phyloP scores from a whole-genome alignment of 2,797 vertebrate genomes.

The Pantherophis vulpinus region DNA sequence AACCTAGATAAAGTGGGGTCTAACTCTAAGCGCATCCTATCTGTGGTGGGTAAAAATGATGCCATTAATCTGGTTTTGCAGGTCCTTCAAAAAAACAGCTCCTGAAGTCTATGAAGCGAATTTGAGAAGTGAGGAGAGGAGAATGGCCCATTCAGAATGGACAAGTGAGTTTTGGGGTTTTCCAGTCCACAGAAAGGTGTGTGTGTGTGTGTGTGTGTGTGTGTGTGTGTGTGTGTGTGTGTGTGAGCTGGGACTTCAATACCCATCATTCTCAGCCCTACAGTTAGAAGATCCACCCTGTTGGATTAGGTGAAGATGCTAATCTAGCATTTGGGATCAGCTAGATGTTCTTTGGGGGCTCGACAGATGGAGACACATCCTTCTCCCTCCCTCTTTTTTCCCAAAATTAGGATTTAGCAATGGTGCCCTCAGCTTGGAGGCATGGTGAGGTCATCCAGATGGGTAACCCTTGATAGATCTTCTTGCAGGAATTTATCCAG shows the following conservation, averaged over 20 bases:
- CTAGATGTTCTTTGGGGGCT: neutral
- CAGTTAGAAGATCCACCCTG: neutral
- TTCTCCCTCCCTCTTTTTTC: neutral
- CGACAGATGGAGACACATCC: neutral
- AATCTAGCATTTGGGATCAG: neutral
- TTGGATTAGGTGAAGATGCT: neutral
- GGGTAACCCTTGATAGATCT: neutral
- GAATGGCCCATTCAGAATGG: slow-evolving; percentile 60
- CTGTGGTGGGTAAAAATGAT: neutral
- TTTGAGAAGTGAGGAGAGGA: slow-evolving; percentile 49
- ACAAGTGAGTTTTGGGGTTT: slow-evolving; percentile 63
- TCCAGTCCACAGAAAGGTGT: neutral
- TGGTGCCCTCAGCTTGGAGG: neutral
- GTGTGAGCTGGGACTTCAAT: neutral
- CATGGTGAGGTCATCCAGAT: neutral
- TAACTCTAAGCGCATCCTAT: neutral
- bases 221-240: no score
- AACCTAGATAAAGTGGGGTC: neutral
- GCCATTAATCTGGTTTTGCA: neutral
- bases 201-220: no score
- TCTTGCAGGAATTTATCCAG: neutral
- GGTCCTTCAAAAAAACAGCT: slow-evolving; percentile 5
- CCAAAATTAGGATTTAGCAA: neutral
- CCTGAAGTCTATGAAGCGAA: slow-evolving; percentile 39
- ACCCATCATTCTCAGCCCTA: neutral